phyloP scores from a whole-genome alignment of 2,888 invertebrate species.

The Napeogenes inachia region DNA sequence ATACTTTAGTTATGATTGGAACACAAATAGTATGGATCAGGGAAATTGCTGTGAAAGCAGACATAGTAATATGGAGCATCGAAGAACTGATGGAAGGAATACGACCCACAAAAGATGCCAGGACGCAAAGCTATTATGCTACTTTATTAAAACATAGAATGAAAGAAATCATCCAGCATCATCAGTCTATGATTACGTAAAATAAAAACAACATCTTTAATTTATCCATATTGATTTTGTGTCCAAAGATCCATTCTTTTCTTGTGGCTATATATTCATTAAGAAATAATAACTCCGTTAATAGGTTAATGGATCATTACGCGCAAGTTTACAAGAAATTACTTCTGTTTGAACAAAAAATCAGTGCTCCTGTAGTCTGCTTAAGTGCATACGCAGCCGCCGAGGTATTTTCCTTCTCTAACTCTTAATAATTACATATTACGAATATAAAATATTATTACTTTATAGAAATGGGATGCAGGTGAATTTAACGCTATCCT shows the following conservation, averaged over 20 bases:
- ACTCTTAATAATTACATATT: neutral
- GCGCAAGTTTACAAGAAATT: slow-evolving; percentile 50
- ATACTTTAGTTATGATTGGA: slow-evolving; percentile 48
- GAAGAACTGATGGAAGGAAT: slow-evolving; percentile 50
- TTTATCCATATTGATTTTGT: too few species aligned
- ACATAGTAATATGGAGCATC: slow-evolving; percentile 52
- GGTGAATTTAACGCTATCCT: slow-evolving; percentile 42
- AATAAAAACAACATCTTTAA: neutral
- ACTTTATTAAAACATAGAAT: slow-evolving; percentile 42
- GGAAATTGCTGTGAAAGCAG: slow-evolving; percentile 52
- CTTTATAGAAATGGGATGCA: slow-evolving; percentile 36
- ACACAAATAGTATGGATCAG: slow-evolving; percentile 58
- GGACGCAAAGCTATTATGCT: slow-evolving; percentile 36
- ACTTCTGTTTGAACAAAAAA: slow-evolving; percentile 51
- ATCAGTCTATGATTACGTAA: slow-evolving; percentile 53
- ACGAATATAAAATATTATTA: neutral
- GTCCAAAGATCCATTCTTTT: too few species aligned
- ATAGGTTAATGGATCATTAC: slow-evolving; percentile 47
- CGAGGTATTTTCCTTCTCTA: slow-evolving; percentile 35
- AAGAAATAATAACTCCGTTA: slow-evolving; percentile 26
- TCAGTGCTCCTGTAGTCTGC: slow-evolving; percentile 46
- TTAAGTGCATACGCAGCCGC: slow-evolving; percentile 48
- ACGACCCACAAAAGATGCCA: slow-evolving; percentile 35
- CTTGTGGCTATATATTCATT: slow-evolving; percentile 14
- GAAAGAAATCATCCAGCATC: slow-evolving; percentile 45